Evolutionary conservation across 2,113 vertebrate genomes (phyloP).

Genomic region (Sterna hirundo): DNA sequence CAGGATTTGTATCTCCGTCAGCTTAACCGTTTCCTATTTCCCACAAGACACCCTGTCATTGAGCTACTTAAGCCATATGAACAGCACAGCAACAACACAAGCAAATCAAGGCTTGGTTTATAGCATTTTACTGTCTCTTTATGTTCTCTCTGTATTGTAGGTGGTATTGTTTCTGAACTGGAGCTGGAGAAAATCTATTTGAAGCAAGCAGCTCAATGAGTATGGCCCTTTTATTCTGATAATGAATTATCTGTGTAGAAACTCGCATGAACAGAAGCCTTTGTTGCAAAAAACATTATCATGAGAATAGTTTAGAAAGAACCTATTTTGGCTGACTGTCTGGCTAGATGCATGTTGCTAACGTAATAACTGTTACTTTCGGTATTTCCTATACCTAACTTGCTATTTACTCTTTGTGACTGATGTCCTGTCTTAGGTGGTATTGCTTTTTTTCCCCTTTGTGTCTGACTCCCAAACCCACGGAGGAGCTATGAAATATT

Average conservation of each 20-base stretch:
- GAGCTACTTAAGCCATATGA: not conserved
- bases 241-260: constrained; percentile 8
- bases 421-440: not conserved
- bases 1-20: constrained; percentile 23
- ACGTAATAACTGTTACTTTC: not conserved
- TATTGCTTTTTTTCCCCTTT: not conserved
- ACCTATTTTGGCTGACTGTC: not conserved
- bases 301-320: not conserved
- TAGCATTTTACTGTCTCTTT: not conserved
- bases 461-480: not conserved
- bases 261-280: not conserved
- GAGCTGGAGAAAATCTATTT: not conserved
- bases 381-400: not conserved
- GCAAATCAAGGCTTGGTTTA: constrained; percentile 25
- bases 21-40: constrained; percentile 28
- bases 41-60: not conserved
- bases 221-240: not conserved
- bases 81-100: not conserved
- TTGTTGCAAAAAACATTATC: not conserved
- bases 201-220: constrained; percentile 15
- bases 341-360: not conserved
- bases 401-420: not conserved
- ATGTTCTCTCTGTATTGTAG: not conserved
- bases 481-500: not conserved
- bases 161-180: constrained; percentile 23